Conservation (phyloP, 1,140 invertebrate genomes). For the Hyles euphorbiae region DNA sequence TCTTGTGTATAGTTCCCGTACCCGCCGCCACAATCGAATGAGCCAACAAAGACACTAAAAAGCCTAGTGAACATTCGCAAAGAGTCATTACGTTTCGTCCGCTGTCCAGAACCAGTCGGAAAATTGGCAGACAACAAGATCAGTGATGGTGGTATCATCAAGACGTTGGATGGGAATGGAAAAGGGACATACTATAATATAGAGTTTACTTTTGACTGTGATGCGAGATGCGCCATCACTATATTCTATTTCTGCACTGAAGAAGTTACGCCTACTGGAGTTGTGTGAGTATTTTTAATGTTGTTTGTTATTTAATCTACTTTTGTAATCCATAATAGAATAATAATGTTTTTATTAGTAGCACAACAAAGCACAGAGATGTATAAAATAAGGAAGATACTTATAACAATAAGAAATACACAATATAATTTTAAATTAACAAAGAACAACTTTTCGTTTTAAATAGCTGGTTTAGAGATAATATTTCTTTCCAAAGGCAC, state of each 20-base stretch:
- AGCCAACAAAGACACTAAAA: constrained; percentile 97
- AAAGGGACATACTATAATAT: constrained; percentile 90
- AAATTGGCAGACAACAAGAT: constrained; percentile 74
- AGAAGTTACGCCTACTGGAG: constrained; percentile 88
- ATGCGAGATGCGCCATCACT: constrained; percentile 94
- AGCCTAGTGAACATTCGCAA: constrained; percentile 97
- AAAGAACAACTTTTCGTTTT: too few relatives aligned
- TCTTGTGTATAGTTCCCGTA: constrained; percentile 90
- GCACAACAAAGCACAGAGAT: too few relatives aligned
- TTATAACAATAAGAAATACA: too few relatives aligned
- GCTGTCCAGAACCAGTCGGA: constrained; percentile 74
- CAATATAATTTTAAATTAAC: too few relatives aligned
- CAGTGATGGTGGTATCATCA: constrained; percentile 46
- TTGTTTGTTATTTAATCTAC: constrained; percentile 1
- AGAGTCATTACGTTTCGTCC: constrained; percentile 94
- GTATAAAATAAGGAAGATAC: too few relatives aligned
- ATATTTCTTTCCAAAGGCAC: too few relatives aligned
- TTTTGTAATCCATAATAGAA: too few relatives aligned
- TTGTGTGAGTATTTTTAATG: constrained; percentile 78
- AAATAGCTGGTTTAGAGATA: too few relatives aligned
- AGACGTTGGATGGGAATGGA: constrained; percentile 69
- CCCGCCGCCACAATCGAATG: constrained; percentile 95
- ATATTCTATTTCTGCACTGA: constrained; percentile 97
- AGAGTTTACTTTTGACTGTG: constrained; percentile 98
- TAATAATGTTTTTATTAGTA: too few relatives aligned